Base-by-base conservation (phyloP, 2,113 vertebrate genomes). In the Prionailurus viverrinus region DNA sequence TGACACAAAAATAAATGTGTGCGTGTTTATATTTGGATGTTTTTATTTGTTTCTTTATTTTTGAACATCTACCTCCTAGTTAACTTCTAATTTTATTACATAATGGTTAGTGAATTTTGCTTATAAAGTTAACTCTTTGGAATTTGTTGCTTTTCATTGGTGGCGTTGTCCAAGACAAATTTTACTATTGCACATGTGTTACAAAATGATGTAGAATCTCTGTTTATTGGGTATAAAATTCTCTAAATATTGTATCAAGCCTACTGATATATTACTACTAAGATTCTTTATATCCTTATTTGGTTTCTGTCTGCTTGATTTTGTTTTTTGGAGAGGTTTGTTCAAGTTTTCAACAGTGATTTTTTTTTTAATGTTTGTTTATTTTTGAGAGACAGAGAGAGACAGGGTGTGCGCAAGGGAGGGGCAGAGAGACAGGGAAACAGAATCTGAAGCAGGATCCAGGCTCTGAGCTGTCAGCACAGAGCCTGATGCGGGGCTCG, bases 141-240 rank as follows among this genome's bases (percentile, higher is more conserved):
- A 95, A 89, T 94, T 73, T 74, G 21, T 45, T 91, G 7, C 31
- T 29, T 96, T 91, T 82, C 31, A 85, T 51, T 93, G 78, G 23
- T 69, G 41, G 9, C 33, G 11, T 84, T 71, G 25, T 81, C 81
- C 45, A 45, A 76, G 39, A 65, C 16, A 66, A 45, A 69, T 88
- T 87, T 88, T 84, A 66, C 88, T 48, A 12, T 23, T 33, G 45
- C 3, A 89, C 5, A 27, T 41, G 15, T n/a, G 16, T 78, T 92
- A 78, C n/a, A 76, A 95, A 91, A 66, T 69, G 18, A 66, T 41
- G 13, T 1, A 48, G 27, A 71, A 2, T 39, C 13, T 68, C 18
- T 92, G 4, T 85, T 95, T 79, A 66, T 15, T 23, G 27, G 8
- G 29, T 58, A 89, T 1, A 61, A 68, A 53, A 33, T 85, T 84